phyloP scores from a whole-genome alignment of 2,113 vertebrate species.

The Prionailurus viverrinus region DNA sequence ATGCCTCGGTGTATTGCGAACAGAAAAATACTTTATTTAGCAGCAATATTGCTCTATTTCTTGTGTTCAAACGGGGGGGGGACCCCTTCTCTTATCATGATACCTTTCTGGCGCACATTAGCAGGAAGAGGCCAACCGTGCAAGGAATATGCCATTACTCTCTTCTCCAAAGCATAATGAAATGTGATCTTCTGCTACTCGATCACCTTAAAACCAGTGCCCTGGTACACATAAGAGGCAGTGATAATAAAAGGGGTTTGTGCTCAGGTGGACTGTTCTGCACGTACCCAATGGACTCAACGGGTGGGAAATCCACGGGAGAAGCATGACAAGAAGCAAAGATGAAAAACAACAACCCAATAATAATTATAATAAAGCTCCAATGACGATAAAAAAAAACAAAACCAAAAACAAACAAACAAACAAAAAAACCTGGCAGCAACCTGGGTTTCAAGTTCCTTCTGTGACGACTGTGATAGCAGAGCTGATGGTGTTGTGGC shows the following conservation, averaged over 20 bases:
- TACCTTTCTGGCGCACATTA: constrained; percentile 79
- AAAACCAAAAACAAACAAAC: too few relatives aligned
- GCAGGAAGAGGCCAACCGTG: constrained; percentile 72
- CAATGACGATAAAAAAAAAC: neutral
- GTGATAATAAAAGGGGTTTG: neutral
- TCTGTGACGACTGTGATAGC: too few relatives aligned
- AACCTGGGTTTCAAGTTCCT: neutral
- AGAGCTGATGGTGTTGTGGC: neutral
- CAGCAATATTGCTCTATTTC: constrained; percentile 71
- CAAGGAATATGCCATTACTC: constrained; percentile 69
- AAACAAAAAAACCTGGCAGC: neutral
- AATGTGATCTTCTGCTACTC: constrained; percentile 58
- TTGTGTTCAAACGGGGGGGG: constrained; percentile 73
- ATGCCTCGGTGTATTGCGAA: constrained; percentile 76
- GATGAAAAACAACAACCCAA: neutral
- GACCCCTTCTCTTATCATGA: constrained; percentile 68
- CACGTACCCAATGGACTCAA: neutral
- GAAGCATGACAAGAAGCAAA: neutral
- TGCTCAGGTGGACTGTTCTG: neutral
- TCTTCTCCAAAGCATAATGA: constrained; percentile 74
- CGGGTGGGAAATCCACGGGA: neutral
- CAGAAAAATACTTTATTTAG: constrained; percentile 80
- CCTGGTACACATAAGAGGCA: neutral
- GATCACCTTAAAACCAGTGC: constrained; percentile 23
- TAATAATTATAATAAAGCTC: neutral